Evolutionary conservation across 2,113 vertebrate species (phyloP).

Genomic region (Vulpes lagopus): DNA sequence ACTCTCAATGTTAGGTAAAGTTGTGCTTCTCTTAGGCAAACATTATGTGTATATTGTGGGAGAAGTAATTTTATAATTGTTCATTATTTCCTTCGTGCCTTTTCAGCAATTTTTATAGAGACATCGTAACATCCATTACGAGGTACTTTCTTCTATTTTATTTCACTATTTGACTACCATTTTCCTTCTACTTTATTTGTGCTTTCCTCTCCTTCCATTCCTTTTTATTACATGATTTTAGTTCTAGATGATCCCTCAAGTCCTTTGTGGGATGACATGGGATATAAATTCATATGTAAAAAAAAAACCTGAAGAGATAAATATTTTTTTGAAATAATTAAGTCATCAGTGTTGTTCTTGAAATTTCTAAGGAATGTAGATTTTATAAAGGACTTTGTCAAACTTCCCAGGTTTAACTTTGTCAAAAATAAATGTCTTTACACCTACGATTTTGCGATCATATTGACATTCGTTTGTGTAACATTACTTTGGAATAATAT

Average conservation of each 20-base stretch:
- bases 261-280: background rate
- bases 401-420: constrained; percentile 30
- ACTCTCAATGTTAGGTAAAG: background rate
- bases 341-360: background rate
- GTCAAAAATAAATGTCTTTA: background rate
- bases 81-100: background rate
- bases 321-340: constrained; percentile 53
- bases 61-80: background rate
- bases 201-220: background rate
- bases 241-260: background rate
- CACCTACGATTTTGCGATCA: background rate
- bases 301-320: background rate
- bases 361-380: background rate
- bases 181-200: constrained; percentile 32
- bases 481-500: constrained; percentile 2
- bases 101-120: background rate
- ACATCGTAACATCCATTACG: background rate
- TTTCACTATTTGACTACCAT: background rate
- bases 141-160: background rate
- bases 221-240: background rate
- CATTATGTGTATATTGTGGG: background rate
- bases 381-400: constrained; percentile 23
- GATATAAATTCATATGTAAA: background rate
- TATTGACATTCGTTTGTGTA: constrained; percentile 10
- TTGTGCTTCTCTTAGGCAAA: background rate